Percentiles rank a stretch among this genome's conserved stretches.
Conservation (phyloP, 2,797 vertebrate species). For the Diceros bicornis region DNA sequence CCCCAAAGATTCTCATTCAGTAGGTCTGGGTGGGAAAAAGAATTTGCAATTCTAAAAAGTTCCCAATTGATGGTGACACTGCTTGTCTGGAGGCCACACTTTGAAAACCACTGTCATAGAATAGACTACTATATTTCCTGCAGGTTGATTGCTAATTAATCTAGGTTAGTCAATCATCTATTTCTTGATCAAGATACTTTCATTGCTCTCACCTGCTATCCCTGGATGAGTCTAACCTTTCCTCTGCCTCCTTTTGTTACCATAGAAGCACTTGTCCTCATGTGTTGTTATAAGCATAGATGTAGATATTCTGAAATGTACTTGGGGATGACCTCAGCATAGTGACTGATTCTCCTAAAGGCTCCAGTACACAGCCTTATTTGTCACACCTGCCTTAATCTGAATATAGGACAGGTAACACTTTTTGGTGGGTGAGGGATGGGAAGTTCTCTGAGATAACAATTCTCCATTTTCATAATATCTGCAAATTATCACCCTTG, state of each 20-base stretch:
- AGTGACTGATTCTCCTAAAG: background rate
- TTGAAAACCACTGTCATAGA: background rate
- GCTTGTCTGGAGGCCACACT: background rate
- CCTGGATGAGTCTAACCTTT: background rate
- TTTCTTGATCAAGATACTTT: background rate
- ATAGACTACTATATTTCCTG: background rate
- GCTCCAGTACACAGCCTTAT: background rate
- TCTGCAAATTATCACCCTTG: background rate
- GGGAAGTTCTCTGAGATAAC: background rate
- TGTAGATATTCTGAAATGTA: background rate
- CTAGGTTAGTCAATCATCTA: background rate
- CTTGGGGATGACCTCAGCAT: background rate
- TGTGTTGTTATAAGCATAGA: background rate
- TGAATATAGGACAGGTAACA: background rate
- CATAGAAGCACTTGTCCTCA: background rate
- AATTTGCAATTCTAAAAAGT: background rate
- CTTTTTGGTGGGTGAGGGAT: background rate
- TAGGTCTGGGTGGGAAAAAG: background rate
- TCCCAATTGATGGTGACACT: background rate
- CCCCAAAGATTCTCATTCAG: background rate
- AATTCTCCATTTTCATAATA: background rate
- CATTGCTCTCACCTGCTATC: background rate
- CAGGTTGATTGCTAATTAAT: background rate
- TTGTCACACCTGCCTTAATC: background rate
- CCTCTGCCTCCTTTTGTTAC: background rate